Evolutionary conservation across 2,113 vertebrate species (phyloP).

Genomic region (Papio anubis): DNA sequence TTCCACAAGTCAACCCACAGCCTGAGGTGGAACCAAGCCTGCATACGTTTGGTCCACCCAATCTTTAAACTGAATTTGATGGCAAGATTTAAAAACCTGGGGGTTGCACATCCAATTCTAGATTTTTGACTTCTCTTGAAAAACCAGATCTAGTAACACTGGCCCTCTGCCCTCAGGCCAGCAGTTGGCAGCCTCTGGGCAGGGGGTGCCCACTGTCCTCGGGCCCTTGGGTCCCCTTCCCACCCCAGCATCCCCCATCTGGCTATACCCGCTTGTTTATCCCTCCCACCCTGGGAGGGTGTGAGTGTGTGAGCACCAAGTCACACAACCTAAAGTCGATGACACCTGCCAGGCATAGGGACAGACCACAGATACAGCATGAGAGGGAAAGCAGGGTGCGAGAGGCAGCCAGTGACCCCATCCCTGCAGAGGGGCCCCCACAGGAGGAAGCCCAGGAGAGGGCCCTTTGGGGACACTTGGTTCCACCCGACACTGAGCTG

Average conservation of each 20-base stretch:
- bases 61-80: not conserved
- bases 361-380: rapidly evolving
- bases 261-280: no score
- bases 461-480: no score
- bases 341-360: rapidly evolving
- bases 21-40: not conserved
- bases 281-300: not conserved
- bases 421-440: not conserved
- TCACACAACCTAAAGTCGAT: rapidly evolving
- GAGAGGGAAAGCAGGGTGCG: not conserved
- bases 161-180: not conserved
- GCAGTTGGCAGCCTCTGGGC: no score
- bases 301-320: not conserved
- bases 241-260: not conserved
- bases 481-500: not conserved
- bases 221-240: not conserved
- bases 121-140: not conserved
- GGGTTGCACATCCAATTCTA: no score
- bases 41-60: not conserved
- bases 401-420: not conserved
- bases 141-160: not conserved
- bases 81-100: not conserved
- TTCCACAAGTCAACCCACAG: not conserved
- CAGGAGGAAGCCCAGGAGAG: not conserved
- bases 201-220: rapidly evolving